phyloP scores from a whole-genome alignment of 1,140 invertebrate genomes.

The Magallana gigas region DNA sequence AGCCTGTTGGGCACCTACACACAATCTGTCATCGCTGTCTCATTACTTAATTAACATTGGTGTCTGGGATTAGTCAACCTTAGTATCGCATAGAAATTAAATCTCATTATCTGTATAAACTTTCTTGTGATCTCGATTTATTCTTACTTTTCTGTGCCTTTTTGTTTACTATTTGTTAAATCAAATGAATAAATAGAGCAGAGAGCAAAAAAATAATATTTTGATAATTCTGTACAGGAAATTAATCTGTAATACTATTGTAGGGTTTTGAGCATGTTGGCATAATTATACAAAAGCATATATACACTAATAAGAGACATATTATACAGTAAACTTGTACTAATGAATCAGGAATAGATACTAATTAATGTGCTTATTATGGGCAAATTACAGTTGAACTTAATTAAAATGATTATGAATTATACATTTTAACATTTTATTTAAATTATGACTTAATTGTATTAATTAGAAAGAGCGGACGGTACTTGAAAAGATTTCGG shows the following conservation, averaged over 20 bases:
- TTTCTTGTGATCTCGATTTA: background rate
- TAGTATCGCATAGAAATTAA: background rate
- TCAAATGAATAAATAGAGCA: too few species aligned
- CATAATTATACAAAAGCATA: too few species aligned
- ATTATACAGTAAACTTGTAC: background rate
- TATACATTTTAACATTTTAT: too few species aligned
- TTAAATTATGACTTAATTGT: background rate
- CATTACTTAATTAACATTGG: background rate
- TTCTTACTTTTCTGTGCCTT: background rate
- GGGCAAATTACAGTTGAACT: too few species aligned
- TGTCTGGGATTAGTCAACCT: background rate
- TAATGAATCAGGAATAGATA: background rate
- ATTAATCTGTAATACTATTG: background rate
- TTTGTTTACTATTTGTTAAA: background rate
- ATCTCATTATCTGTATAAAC: background rate
- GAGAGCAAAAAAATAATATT: too few species aligned
- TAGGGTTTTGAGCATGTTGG: background rate
- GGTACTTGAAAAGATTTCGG: conserved; percentile 30
- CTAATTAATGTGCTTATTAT: too few species aligned
- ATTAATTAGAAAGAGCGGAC: conserved; percentile 37
- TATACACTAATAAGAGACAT: background rate
- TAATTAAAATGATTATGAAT: too few species aligned
- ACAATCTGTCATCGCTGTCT: background rate
- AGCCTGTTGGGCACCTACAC: background rate
- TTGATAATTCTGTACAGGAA: too few species aligned